Evolutionary conservation across 2,113 vertebrate genomes (phyloP).

Genomic region (Coryphaenoides rupestris): DNA sequence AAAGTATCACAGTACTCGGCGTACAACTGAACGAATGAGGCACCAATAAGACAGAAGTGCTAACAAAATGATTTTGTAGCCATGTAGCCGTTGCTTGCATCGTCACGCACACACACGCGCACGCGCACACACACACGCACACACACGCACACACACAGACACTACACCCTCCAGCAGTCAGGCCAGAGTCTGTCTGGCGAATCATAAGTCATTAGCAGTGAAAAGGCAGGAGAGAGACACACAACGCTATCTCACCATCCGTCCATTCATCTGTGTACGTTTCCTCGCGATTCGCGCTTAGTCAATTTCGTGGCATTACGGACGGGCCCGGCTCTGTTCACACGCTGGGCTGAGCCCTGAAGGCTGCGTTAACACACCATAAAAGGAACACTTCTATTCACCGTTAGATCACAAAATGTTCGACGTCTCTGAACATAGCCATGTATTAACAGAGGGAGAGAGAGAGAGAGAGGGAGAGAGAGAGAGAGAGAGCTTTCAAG

Average conservation of each 20-base stretch:
- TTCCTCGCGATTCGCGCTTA: background rate
- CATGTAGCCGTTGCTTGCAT: no score
- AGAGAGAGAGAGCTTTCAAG: background rate
- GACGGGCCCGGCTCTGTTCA: conserved; percentile 10
- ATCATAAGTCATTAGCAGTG: background rate
- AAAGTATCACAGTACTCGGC: no score
- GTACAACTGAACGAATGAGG: no score
- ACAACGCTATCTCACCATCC: background rate
- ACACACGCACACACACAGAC: background rate
- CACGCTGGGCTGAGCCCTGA: background rate
- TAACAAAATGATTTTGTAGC: no score
- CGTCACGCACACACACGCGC: background rate
- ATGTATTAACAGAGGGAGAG: background rate
- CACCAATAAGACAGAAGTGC: no score
- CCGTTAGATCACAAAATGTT: background rate
- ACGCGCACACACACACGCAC: background rate
- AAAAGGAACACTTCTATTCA: background rate
- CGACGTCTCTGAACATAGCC: background rate
- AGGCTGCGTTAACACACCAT: background rate
- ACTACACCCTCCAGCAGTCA: background rate
- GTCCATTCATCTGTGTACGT: background rate
- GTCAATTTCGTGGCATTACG: background rate
- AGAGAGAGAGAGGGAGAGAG: background rate
- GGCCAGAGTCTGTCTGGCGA: background rate
- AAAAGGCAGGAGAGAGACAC: background rate